A percentile compares a stretch with the other conserved stretches of the same genome.
phyloP scores from a whole-genome alignment of 2,797 vertebrate species.

The Crenuchus spilurus region DNA sequence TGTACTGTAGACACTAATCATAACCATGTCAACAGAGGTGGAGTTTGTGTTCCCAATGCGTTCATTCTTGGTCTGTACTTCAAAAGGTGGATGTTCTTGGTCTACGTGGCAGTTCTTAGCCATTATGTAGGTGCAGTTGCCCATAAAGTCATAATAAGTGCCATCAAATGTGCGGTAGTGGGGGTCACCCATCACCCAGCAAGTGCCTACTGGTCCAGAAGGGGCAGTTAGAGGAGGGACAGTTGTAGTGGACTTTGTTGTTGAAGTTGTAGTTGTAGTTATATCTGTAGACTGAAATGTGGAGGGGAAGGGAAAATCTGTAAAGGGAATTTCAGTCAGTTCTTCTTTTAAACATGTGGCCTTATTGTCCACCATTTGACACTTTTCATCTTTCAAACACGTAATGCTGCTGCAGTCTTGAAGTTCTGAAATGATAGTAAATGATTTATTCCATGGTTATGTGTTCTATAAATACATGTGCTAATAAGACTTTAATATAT shows the following conservation, averaged over 20 bases:
- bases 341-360: not conserved
- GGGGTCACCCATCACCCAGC: slow-evolving; percentile 75
- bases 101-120: slow-evolving; percentile 64
- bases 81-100: slow-evolving; percentile 49
- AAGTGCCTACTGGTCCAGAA: slow-evolving; percentile 58
- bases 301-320: not conserved
- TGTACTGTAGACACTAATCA: slow-evolving; percentile 65
- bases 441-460: not conserved
- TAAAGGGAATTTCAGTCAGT: too few species aligned
- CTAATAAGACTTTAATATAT: not conserved
- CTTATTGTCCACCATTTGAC: not conserved
- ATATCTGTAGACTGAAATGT: not conserved
- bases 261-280: not conserved
- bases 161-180: slow-evolving; percentile 80
- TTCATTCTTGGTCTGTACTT: slow-evolving; percentile 58
- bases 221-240: not conserved
- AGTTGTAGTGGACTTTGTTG: not conserved
- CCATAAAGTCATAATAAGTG: slow-evolving; percentile 75
- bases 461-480: not conserved
- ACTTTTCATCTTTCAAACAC: not conserved
- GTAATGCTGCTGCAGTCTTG: not conserved
- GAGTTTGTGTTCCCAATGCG: slow-evolving; percentile 44
- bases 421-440: not conserved
- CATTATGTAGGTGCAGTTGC: slow-evolving; percentile 81
- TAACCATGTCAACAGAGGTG: slow-evolving; percentile 66